phyloP scores from a whole-genome alignment of 2,888 invertebrate species.

The Acleris laterana region DNA sequence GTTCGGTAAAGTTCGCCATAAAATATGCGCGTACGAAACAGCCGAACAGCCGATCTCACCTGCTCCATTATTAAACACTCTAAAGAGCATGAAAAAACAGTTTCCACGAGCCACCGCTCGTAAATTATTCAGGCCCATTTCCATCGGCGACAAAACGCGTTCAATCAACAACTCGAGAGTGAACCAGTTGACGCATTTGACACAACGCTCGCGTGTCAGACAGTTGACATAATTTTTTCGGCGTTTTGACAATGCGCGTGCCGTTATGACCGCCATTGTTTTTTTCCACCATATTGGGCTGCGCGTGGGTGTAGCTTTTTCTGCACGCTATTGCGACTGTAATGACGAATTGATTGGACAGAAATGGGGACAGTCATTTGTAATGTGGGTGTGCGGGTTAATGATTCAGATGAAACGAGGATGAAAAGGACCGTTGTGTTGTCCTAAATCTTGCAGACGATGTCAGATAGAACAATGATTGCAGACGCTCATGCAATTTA shows the following conservation, averaged over 20 bases:
- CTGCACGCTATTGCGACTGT: slow-evolving; percentile 67
- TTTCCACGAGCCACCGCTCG: slow-evolving; percentile 18
- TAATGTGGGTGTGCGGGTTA: slow-evolving; percentile 72
- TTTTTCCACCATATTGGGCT: slow-evolving; percentile 66
- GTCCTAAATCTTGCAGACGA: slow-evolving; percentile 56
- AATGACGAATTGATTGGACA: slow-evolving; percentile 80
- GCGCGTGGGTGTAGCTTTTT: slow-evolving; percentile 73
- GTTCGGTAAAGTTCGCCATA: no score
- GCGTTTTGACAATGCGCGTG: slow-evolving; percentile 54
- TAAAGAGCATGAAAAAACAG: slow-evolving; percentile 31
- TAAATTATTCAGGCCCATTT: slow-evolving; percentile 36
- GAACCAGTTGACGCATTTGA: slow-evolving; percentile 33
- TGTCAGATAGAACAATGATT: slow-evolving; percentile 52
- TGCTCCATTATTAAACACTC: slow-evolving; percentile 31
- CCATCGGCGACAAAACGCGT: slow-evolving; percentile 23
- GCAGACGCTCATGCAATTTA: slow-evolving; percentile 43
- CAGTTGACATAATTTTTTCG: slow-evolving; percentile 58
- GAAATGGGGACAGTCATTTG: slow-evolving; percentile 67
- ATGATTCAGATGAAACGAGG: slow-evolving; percentile 67
- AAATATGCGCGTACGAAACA: slow-evolving; percentile 29
- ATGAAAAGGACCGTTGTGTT: slow-evolving; percentile 68
- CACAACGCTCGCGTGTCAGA: slow-evolving; percentile 40
- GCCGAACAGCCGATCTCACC: slow-evolving; percentile 29
- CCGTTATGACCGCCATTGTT: slow-evolving; percentile 75
- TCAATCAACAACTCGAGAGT: slow-evolving; percentile 31